Percentiles rank a stretch among this genome's conserved stretches.
Evolutionary conservation across 2,797 vertebrate species (phyloP).

Genomic region (Sebastiscus tertius): DNA sequence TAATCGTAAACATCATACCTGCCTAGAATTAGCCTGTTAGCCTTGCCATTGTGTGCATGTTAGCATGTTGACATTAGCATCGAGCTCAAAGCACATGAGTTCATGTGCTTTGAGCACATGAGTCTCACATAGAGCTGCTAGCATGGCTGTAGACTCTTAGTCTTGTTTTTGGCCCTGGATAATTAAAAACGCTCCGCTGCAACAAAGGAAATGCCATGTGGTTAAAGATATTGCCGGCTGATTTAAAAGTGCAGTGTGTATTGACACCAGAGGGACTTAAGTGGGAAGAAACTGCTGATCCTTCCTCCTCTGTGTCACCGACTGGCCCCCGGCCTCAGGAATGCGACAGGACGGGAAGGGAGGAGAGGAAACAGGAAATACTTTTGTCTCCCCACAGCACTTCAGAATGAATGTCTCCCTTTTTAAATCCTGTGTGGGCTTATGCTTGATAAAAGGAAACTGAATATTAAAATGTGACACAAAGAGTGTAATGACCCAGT

Average conservation of each 20-base stretch:
- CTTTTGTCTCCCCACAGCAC: constrained; percentile 68
- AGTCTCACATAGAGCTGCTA: neutral
- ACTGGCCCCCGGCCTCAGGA: constrained; percentile 66
- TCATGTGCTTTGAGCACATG: too few relatives aligned
- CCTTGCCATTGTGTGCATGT: neutral
- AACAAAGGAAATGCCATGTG: constrained; percentile 59
- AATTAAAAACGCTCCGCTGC: constrained; percentile 48
- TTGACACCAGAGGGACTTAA: constrained; percentile 65
- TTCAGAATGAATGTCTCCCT: constrained; percentile 46
- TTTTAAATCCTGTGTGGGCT: constrained; percentile 43
- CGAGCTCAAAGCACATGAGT: neutral
- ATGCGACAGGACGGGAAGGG: constrained; percentile 71
- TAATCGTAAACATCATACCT: neutral
- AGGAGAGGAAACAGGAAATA: constrained; percentile 76
- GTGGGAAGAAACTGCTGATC: constrained; percentile 74
- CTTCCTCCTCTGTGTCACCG: constrained; percentile 64
- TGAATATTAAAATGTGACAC: constrained; percentile 41
- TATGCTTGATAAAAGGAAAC: constrained; percentile 56
- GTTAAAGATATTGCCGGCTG: constrained; percentile 37
- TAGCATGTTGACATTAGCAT: neutral
- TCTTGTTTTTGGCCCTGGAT: constrained; percentile 1
- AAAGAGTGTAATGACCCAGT: constrained; percentile 16
- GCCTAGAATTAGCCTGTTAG: neutral
- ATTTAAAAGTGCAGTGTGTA: constrained; percentile 50
- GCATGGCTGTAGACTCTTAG: neutral